Percentiles rank a stretch among this genome's conserved stretches.
Conservation (phyloP, 1,140 invertebrate genomes). For the Pseudomyrmex concolor region DNA sequence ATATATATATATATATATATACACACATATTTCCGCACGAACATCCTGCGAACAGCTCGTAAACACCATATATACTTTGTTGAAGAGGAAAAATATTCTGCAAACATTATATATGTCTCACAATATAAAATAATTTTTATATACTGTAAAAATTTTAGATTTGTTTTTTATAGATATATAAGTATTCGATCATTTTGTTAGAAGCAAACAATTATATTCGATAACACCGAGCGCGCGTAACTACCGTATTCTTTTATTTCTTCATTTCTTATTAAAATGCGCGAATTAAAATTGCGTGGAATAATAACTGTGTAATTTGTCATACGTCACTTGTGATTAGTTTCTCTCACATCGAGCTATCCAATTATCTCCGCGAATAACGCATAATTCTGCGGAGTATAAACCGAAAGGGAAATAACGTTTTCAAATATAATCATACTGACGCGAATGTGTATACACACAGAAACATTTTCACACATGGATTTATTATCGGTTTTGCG, state of each 20-base stretch:
- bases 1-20: too few species aligned
- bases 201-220: conserved; percentile 30
- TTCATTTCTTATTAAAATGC: background rate
- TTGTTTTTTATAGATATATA: too few species aligned
- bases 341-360: conserved; percentile 8
- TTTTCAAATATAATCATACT: conserved; percentile 29
- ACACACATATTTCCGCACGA: too few species aligned
- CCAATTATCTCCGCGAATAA: conserved; percentile 32
- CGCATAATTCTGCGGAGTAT: background rate
- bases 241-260: too few species aligned
- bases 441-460: background rate
- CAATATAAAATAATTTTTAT: background rate
- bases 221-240: background rate
- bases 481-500: conserved; percentile 44
- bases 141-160: too few species aligned
- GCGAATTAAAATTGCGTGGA: background rate
- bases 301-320: conserved; percentile 16
- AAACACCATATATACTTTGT: too few species aligned
- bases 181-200: background rate
- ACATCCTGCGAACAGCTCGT: too few species aligned
- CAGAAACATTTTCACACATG: background rate
- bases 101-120: too few species aligned
- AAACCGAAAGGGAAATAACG: conserved; percentile 31
- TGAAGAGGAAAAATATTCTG: background rate
- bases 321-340: conserved; percentile 18